Base-by-base conservation (phyloP, 2,113 vertebrate genomes). In the Esox niger region DNA sequence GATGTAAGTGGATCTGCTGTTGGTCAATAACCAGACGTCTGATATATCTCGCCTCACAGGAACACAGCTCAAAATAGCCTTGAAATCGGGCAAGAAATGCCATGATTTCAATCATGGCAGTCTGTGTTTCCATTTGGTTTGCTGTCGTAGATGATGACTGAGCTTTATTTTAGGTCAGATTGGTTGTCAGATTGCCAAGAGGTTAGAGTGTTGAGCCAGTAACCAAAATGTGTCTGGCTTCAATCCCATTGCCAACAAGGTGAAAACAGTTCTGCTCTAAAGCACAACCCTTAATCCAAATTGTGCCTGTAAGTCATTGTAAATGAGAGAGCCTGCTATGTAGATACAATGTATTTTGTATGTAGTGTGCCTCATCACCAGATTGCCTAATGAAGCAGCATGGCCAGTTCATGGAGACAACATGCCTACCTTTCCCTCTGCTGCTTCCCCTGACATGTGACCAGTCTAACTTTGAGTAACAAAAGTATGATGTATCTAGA, bases 351-450 rank as follows among this genome's bases (percentile, higher is more conserved):
- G n/a, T n/a, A n/a, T n/a, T n/a, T n/a, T n/a, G n/a, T n/a, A n/a
- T n/a, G n/a, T n/a, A n/a, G n/a, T 9, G 76, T 71, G 76, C 68
- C 30, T 66, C n/a, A 61, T 56, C 68, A 70, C 81, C 83, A 58
- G 78, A 69, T 81, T 85, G 83, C 74, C 80, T 73, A 55, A 47
- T 77, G 66, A 80, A 79, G 76, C 78, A 62, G 58, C 62, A 73
- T 29, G 57, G 81, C 82, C 84, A 75, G 82, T 72, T 79, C 80
- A 73, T 77, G 77, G 70, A 88, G 81, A 76, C 68, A 76, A 87
- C 86, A 89, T 86, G 83, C 62, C 81, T 71, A 32, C 79, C 73
- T 75, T 71, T 69, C 75, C 76, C 64, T 73, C 72, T 31, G 74
- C 72, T 62, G 62, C 72, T 59, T 62, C 70, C 63, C 70, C 79